phyloP scores from a whole-genome alignment of 2,888 invertebrate genomes.

The Caenorhabditis angaria region DNA sequence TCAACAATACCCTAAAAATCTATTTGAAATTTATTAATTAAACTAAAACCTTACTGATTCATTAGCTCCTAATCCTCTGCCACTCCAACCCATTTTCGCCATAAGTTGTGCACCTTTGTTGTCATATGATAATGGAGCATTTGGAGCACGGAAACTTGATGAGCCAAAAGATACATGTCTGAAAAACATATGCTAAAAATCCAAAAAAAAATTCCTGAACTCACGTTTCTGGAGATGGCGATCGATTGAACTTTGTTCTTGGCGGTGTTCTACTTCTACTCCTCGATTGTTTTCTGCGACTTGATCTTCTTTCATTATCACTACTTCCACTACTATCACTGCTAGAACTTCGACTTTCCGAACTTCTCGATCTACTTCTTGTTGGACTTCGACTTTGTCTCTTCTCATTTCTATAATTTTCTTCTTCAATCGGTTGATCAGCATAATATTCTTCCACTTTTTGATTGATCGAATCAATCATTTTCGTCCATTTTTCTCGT shows the following conservation, averaged over 20 bases:
- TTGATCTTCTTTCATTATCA: background rate
- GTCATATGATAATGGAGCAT: conserved; percentile 79
- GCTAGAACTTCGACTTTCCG: conserved; percentile 16
- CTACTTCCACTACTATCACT: background rate
- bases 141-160: conserved; percentile 10
- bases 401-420: background rate
- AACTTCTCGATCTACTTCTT: background rate
- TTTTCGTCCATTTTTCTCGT: background rate
- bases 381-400: background rate
- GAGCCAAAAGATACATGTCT: conserved; percentile 14
- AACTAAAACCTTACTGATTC: conserved; percentile 80
- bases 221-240: conserved; percentile 11
- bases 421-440: background rate
- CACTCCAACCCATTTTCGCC: conserved; percentile 95
- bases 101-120: conserved; percentile 97
- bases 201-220: background rate
- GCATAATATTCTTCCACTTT: conserved; percentile 10
- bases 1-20: conserved; percentile 81
- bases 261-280: conserved; percentile 13
- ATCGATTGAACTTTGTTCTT: conserved; percentile 10
- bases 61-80: conserved; percentile 89
- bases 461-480: conserved; percentile 8
- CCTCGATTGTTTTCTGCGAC: conserved; percentile 1
- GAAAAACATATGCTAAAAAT: background rate
- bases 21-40: conserved; percentile 3